Percentiles rank a stretch among this genome's conserved stretches.
Evolutionary conservation across 2,888 invertebrate species (phyloP).

Genomic region (Leucania comma): DNA sequence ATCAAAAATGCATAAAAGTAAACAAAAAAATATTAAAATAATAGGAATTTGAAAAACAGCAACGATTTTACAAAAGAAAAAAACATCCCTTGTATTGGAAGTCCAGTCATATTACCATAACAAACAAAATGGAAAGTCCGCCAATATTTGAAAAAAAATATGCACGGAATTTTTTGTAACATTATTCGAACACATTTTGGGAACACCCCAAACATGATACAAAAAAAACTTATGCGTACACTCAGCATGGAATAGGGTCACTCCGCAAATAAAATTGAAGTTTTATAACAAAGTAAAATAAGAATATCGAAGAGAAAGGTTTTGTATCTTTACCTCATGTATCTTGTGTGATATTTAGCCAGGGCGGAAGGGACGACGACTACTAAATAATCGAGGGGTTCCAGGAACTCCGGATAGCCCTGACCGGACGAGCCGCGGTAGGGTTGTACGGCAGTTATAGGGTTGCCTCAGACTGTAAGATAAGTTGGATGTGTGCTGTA

Average conservation of each 20-base stretch:
- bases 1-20: background rate
- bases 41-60: background rate
- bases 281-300: constrained; percentile 60
- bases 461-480: constrained; percentile 41
- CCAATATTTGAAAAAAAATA: constrained; percentile 20
- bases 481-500: constrained; percentile 46
- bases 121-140: constrained; percentile 6
- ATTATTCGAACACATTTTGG: constrained; percentile 27
- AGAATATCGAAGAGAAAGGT: constrained; percentile 57
- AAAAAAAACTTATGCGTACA: constrained; percentile 33
- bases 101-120: constrained; percentile 6
- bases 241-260: constrained; percentile 40
- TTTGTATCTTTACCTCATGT: constrained; percentile 37
- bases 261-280: constrained; percentile 55
- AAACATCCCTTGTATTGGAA: background rate
- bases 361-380: constrained; percentile 55
- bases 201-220: constrained; percentile 36
- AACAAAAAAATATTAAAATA: background rate
- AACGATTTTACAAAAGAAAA: background rate
- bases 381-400: constrained; percentile 60
- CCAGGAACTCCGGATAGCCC: constrained; percentile 42
- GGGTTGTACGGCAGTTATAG: constrained; percentile 37
- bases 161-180: constrained; percentile 12
- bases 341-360: constrained; percentile 57
- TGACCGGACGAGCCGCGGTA: constrained; percentile 44